Base-by-base conservation (phyloP, 2,797 vertebrate species). In the Naso thynnoides region DNA sequence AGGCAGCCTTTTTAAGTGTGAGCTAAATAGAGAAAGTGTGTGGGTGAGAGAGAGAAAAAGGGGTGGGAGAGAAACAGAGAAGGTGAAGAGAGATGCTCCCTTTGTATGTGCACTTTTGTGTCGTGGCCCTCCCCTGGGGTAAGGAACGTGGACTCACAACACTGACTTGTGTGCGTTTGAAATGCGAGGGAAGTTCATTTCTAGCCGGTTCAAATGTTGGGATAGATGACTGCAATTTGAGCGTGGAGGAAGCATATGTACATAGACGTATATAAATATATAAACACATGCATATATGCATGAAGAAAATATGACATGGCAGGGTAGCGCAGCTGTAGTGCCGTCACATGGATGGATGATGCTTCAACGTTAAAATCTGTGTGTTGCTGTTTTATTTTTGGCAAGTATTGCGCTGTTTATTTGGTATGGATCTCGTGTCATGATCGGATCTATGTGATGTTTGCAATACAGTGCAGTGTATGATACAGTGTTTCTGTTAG, bases 1-100 rank as follows among this genome's bases (percentile, higher is more conserved):
- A 93, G 93, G 91, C 86, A 70, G 85, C 88, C 87, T 91, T 91
- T 92, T 93, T 92, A 90, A 92, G 89, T 87, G 86, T 90, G 88
- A 89, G 90, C 92, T 94, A 93, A 93, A 93, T 90, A 61, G 88
- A 90, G 91, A 91, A 76, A 63, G 79, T 78, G 91, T 91, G 92
- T 92, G 91, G 90, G 91, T 87, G 89, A 86, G 87, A 85, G 88
- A 88, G 87, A 89, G 86, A 89, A 79, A 85, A 86, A 77, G 76
- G 77, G 88, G 85, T 82, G 86, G 71, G 82, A 79, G 88, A 88
- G 81, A 87, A 81, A 82, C 26, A 55, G 70, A 79, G 78, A 36
- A 72, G 59, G 62, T 71, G 78, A 78, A 72, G 85, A 83, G 86
- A 91, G 86, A 91, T 88, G 89, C 86, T 92, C 89, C 86, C 86